Conservation (phyloP, 2,797 vertebrate species). For the Manis crassicaudata region DNA sequence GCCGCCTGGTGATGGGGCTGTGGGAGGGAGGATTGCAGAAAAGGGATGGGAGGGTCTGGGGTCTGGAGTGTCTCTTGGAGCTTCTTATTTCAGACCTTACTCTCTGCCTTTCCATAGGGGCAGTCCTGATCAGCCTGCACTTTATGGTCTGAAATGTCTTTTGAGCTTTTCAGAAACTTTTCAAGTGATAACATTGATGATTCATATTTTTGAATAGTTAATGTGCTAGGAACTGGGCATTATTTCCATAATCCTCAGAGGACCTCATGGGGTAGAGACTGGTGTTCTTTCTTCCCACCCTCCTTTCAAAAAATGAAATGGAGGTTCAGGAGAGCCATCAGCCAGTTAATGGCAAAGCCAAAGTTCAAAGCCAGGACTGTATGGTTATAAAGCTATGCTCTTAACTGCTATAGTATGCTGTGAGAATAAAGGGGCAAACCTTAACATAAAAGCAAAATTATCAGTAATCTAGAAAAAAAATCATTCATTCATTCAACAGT, state of each 20-base stretch:
- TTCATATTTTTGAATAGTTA: not conserved
- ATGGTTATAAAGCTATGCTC: not conserved
- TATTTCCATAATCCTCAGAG: not conserved
- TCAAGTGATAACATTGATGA: not conserved
- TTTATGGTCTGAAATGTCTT: conserved; percentile 28
- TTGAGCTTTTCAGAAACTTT: not conserved
- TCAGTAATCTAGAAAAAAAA: not conserved
- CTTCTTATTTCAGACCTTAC: not conserved
- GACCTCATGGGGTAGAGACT: not conserved
- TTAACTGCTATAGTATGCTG: not conserved
- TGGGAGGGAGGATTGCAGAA: too few relatives aligned
- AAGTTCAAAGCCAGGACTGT: not conserved
- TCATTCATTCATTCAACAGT: not conserved
- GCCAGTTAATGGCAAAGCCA: not conserved
- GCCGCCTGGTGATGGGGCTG: accelerated
- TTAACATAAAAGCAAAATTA: not conserved
- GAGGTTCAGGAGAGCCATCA: not conserved
- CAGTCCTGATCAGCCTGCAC: not conserved
- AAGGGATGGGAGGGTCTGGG: not conserved
- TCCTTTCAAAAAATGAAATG: not conserved
- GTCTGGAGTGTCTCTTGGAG: not conserved
- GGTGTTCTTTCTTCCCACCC: not conserved
- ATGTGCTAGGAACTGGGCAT: not conserved
- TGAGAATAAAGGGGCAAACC: not conserved
- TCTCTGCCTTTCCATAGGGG: not conserved